Conservation (phyloP, 2,113 vertebrate species). For the Indicator indicator region DNA sequence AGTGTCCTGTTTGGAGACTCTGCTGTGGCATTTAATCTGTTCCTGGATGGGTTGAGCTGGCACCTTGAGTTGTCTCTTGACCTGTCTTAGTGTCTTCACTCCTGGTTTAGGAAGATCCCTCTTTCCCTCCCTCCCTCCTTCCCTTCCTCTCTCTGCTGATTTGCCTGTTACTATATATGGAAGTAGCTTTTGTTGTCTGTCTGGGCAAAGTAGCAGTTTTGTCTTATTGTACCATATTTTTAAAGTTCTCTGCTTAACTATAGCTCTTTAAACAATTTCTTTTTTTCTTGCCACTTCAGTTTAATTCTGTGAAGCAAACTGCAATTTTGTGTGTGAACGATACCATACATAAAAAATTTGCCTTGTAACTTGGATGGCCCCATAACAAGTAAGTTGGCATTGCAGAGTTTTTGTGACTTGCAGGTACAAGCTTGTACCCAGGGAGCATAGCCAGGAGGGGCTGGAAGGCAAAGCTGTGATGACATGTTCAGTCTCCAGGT, state of each 20-base stretch:
- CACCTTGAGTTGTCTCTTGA: background rate
- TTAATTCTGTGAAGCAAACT: background rate
- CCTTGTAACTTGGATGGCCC: slow-evolving; percentile 65
- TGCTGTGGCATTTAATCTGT: background rate
- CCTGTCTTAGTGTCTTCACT: background rate
- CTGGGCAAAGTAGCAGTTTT: background rate
- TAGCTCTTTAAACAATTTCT: background rate
- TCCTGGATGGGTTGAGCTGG: background rate
- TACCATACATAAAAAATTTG: background rate
- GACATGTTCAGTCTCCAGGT: slow-evolving; percentile 66
- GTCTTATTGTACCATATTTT: background rate
- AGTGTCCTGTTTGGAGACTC: accelerated
- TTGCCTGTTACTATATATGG: background rate
- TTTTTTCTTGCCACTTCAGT: background rate
- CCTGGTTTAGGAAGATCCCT: background rate
- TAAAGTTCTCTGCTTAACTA: background rate
- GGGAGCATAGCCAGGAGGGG: slow-evolving; percentile 65
- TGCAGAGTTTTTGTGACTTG: slow-evolving; percentile 59
- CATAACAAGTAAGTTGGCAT: slow-evolving; percentile 53
- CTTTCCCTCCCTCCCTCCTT: background rate
- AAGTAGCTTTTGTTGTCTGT: background rate
- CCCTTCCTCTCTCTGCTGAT: background rate
- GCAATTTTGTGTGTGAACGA: background rate
- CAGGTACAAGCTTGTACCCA: slow-evolving; percentile 66
- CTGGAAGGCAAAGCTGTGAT: slow-evolving; percentile 64